Evolutionary conservation across 2,113 vertebrate species (phyloP).

Genomic region (Hippolais icterina): DNA sequence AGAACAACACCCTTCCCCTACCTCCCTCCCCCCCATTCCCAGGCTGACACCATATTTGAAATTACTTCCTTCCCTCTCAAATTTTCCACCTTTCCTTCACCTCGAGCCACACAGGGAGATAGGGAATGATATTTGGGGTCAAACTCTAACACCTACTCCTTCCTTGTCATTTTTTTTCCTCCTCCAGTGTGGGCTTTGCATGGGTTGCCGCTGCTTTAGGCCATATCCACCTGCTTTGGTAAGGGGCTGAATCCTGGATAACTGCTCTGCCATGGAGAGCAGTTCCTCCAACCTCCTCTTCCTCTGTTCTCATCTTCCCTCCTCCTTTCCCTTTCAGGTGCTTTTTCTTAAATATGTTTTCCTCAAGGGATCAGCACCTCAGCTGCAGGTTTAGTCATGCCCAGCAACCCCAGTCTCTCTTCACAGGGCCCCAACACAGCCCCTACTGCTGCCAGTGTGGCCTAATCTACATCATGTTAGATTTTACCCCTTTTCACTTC

Average conservation of each 20-base stretch:
- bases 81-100: not conserved
- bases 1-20: not conserved
- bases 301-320: not conserved
- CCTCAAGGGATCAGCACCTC: fast-evolving
- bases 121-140: not conserved
- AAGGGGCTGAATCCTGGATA: not conserved
- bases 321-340: not conserved
- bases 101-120: not conserved
- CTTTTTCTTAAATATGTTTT: not conserved
- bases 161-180: not conserved
- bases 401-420: not conserved
- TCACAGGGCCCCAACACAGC: not conserved
- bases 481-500: not conserved
- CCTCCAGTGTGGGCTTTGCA: not conserved
- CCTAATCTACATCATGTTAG: not conserved
- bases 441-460: not conserved
- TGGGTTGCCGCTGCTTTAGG: not conserved
- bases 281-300: not conserved
- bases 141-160: not conserved
- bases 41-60: not conserved
- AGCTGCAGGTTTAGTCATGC: fast-evolving
- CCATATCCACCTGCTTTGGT: not conserved
- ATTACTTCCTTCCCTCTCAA: not conserved
- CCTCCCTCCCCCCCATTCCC: fast-evolving
- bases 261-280: not conserved